A percentile compares a stretch with the other conserved stretches of the same genome.
Evolutionary conservation across 2,888 invertebrate species (phyloP).

Genomic region (Anoplius nigerrimus): DNA sequence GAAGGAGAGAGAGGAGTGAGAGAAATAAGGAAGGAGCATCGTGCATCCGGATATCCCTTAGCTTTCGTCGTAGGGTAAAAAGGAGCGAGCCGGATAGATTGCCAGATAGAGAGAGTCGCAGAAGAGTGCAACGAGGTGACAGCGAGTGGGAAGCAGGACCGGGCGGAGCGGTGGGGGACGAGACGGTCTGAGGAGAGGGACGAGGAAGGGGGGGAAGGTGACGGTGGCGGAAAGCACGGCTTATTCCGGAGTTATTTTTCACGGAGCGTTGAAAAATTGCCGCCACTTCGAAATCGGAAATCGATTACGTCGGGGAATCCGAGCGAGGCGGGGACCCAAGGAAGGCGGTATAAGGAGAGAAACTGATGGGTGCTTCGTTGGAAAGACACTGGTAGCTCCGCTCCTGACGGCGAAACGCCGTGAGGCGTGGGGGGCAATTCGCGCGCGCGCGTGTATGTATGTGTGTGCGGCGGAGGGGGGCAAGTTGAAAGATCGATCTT

Average conservation of each 20-base stretch:
- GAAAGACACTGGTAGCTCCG: conserved; percentile 39
- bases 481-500: conserved; percentile 41
- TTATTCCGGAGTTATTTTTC: conserved; percentile 70
- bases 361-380: conserved; percentile 46
- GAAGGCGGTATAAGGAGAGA: conserved; percentile 37
- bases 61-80: conserved; percentile 7
- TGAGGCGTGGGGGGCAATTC: conserved; percentile 10
- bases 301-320: conserved; percentile 64
- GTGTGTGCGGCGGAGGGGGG: no score
- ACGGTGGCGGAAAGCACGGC: conserved; percentile 41
- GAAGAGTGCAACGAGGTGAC: no score
- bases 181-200: conserved; percentile 6
- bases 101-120: not conserved
- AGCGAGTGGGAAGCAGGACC: conserved; percentile 14
- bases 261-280: conserved; percentile 67
- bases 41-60: not conserved
- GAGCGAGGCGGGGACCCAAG: conserved; percentile 14
- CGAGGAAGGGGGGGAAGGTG: not conserved
- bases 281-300: conserved; percentile 69
- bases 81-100: conserved; percentile 9
- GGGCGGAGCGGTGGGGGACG: not conserved
- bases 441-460: no score
- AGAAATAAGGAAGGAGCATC: conserved; percentile 13
- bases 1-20: not conserved
- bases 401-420: conserved; percentile 16